These are phyloP conservation scores for Sarcophaga subvicina DNA, from an alignment of 2,888 invertebrate genomes.

Conservation along the genomic window DNA sequence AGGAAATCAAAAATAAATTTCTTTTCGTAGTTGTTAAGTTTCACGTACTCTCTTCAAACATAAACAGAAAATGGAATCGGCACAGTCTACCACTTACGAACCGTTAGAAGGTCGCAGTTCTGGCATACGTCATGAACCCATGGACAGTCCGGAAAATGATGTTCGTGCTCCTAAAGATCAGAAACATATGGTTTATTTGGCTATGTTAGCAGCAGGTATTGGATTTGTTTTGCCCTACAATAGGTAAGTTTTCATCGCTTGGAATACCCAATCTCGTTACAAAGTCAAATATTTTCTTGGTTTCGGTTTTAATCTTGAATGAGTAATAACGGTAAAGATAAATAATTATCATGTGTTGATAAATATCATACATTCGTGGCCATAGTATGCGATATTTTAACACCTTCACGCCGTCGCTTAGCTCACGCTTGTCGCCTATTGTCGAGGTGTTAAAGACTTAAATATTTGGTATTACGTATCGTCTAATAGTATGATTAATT, in stretches of 20 bases:
- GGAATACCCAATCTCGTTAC: slow-evolving; percentile 10
- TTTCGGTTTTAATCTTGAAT: no score
- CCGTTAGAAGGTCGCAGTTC: slow-evolving; percentile 79
- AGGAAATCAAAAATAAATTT: not conserved
- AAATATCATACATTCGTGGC: no score
- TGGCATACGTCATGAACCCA: slow-evolving; percentile 76
- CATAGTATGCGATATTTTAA: no score
- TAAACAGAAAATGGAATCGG: slow-evolving; percentile 75
- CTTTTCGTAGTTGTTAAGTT: not conserved
- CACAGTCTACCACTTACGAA: slow-evolving; percentile 80
- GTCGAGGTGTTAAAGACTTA: no score
- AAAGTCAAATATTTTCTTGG: no score
- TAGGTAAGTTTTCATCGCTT: slow-evolving; percentile 84
- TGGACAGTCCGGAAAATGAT: slow-evolving; percentile 81
- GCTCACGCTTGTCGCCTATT: no score
- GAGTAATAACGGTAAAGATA: no score
- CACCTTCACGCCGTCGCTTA: no score
- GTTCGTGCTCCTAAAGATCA: slow-evolving; percentile 81
- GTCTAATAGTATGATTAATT: no score
- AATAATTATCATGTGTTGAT: no score
- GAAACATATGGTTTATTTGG: slow-evolving; percentile 80
- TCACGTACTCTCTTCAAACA: not conserved
- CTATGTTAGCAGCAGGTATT: slow-evolving; percentile 90
- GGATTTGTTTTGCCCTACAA: slow-evolving; percentile 96
- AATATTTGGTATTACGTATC: no score